Evolutionary conservation across 2,797 vertebrate species (phyloP).

Genomic region (Coccyzus lansbergi): DNA sequence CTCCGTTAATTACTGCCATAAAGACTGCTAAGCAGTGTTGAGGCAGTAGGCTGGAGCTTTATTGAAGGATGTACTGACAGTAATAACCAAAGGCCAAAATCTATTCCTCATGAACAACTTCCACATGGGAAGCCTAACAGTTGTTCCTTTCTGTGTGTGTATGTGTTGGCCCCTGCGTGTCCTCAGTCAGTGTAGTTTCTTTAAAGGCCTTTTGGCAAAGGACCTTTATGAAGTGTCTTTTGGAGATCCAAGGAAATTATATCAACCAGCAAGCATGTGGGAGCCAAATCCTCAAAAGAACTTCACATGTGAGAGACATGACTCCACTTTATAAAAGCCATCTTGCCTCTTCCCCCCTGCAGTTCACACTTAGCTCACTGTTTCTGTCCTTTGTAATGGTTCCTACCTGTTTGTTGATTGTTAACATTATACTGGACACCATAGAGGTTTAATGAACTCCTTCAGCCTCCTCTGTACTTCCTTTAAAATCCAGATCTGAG

Average conservation of each 20-base stretch:
- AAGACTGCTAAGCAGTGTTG: neutral
- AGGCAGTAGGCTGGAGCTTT: neutral
- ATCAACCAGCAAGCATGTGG: neutral
- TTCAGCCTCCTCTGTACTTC: neutral
- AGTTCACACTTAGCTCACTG: neutral
- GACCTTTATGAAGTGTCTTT: neutral
- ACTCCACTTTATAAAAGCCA: neutral
- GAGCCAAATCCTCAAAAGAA: neutral
- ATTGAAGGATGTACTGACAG: neutral
- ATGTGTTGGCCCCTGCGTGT: neutral
- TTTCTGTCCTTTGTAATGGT: neutral
- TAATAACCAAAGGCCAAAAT: neutral
- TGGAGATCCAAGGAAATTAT: neutral
- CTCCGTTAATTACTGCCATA: neutral
- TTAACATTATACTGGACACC: accelerated
- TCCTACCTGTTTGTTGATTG: neutral
- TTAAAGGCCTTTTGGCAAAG: slow-evolving; percentile 10
- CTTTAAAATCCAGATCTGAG: neutral
- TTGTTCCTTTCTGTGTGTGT: neutral
- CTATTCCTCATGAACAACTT: neutral
- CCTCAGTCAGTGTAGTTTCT: neutral
- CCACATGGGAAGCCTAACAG: neutral
- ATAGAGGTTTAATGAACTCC: neutral
- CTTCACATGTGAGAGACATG: neutral
- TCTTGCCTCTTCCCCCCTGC: neutral